These are phyloP conservation scores for Catostylus mosaicus DNA, from an alignment of 30 jellyfish, hydroid and myxozoan genomes.

Conservation along the genomic window DNA sequence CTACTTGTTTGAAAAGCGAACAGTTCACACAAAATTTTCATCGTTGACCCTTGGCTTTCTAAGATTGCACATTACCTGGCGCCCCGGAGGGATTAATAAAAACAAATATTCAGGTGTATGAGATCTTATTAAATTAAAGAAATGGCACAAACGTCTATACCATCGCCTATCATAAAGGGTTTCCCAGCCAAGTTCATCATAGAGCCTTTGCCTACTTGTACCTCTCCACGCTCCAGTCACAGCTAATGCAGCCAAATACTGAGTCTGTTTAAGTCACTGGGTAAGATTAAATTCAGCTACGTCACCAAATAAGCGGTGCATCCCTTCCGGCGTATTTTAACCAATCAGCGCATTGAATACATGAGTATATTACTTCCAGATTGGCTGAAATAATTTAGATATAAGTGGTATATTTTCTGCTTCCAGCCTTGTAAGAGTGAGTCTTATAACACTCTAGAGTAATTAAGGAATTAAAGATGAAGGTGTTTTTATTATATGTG, in stretches of 20 bases:
- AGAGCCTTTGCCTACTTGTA: no score
- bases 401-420: no score
- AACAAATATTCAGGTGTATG: conserved; percentile 32
- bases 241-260: conserved; percentile 51
- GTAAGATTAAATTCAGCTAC: not conserved
- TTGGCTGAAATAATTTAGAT: no score
- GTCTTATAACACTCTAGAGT: no score
- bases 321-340: no score
- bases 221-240: conserved; percentile 56
- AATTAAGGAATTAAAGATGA: no score
- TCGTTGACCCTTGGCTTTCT: conserved; percentile 39
- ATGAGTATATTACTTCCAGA: no score
- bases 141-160: conserved; percentile 58
- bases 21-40: conserved; percentile 28
- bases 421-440: no score
- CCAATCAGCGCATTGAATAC: no score
- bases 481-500: no score
- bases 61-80: conserved; percentile 37
- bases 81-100: conserved; percentile 43
- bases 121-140: conserved; percentile 27
- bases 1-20: conserved; percentile 1
- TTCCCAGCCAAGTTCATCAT: conserved; percentile 60
- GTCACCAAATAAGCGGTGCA: no score
- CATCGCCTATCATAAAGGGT: conserved; percentile 43
- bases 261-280: conserved; percentile 20